These are phyloP conservation scores for Rhabdomys pumilio DNA, from an alignment of 2,797 vertebrate species.

Conservation along the genomic window DNA sequence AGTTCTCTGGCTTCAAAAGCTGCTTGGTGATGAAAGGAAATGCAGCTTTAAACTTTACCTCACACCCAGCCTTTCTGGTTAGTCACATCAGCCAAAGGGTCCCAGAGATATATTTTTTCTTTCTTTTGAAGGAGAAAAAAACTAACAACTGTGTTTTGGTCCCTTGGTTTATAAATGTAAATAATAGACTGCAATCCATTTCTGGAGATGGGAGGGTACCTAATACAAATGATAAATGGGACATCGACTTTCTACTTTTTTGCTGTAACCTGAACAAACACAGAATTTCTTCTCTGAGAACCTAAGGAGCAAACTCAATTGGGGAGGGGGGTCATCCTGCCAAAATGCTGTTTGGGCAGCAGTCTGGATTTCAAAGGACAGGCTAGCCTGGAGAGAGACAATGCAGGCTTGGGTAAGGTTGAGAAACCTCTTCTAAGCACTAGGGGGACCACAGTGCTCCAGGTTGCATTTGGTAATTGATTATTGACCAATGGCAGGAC, in stretches of 20 bases:
- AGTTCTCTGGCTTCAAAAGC: constrained; percentile 52
- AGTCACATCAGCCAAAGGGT: constrained; percentile 70
- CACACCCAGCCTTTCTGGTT: constrained; percentile 63
- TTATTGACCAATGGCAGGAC: constrained; percentile 59
- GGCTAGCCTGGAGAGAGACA: constrained; percentile 33
- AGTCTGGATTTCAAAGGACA: constrained; percentile 74
- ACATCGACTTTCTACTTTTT: constrained; percentile 27
- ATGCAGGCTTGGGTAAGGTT: constrained; percentile 61
- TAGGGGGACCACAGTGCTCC: constrained; percentile 31
- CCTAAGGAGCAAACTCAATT: background rate
- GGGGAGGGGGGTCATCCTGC: background rate
- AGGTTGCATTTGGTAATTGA: constrained; percentile 73
- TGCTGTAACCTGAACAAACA: constrained; percentile 66
- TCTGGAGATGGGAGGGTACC: constrained; percentile 20
- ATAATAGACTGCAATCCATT: constrained; percentile 58
- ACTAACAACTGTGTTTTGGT: constrained; percentile 48
- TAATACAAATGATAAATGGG: constrained; percentile 15
- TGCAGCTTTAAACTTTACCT: constrained; percentile 63
- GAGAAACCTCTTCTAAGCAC: constrained; percentile 15
- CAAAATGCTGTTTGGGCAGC: constrained; percentile 17
- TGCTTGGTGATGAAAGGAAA: constrained; percentile 72
- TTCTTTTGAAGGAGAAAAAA: constrained; percentile 15
- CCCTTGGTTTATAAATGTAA: constrained; percentile 68
- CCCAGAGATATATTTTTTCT: constrained; percentile 33
- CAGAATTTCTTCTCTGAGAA: constrained; percentile 43